Evolutionary conservation across 1,140 invertebrate species (phyloP).

Genomic region (Microvelia longipes): DNA sequence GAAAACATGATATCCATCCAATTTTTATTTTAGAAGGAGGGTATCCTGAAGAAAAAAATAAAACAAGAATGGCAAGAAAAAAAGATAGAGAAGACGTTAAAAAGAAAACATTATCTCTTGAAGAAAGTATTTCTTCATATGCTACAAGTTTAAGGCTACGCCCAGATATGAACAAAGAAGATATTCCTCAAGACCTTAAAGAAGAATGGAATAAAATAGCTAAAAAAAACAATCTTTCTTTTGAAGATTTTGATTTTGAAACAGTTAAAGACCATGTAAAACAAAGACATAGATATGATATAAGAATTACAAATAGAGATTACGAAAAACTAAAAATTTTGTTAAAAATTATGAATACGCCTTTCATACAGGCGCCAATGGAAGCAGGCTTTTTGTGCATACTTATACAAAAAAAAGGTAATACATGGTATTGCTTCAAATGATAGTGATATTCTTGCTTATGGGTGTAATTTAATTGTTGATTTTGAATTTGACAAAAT

Average conservation of each 20-base stretch:
- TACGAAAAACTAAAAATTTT: neutral
- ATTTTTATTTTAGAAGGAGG: neutral
- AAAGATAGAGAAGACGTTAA: neutral
- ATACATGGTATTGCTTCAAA: neutral
- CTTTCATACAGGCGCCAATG: neutral
- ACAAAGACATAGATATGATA: neutral
- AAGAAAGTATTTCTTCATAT: neutral
- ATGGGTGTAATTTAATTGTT: neutral
- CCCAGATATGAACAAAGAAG: neutral
- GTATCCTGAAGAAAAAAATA: neutral
- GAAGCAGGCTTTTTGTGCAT: neutral
- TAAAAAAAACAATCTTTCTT: neutral
- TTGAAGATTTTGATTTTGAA: neutral
- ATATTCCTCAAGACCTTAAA: neutral
- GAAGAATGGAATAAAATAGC: neutral
- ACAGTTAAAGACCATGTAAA: neutral
- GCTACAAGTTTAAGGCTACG: neutral
- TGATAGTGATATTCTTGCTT: neutral
- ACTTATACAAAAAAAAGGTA: neutral
- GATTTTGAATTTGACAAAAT: neutral
- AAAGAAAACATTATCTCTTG: neutral
- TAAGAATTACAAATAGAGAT: neutral
- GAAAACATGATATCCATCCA: neutral
- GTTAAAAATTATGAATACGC: neutral
- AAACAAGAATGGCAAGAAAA: neutral